These are phyloP conservation scores for Natrix natrix DNA, from an alignment of 2,797 vertebrate genomes.

Conservation along the genomic window DNA sequence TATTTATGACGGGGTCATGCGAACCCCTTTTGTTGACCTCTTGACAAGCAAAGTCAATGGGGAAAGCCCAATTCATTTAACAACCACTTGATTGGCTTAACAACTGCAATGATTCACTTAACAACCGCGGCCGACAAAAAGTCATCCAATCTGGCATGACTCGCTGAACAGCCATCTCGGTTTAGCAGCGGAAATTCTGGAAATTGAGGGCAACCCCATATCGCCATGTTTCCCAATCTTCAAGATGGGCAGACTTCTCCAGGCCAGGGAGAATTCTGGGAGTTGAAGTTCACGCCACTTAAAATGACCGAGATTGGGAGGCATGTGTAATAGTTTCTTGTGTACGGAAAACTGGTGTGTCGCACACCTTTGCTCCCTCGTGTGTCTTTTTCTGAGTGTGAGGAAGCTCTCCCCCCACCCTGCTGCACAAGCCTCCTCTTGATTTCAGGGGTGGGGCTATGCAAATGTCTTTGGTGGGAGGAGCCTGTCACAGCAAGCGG, in stretches of 20 bases:
- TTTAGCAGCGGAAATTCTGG: too few relatives aligned
- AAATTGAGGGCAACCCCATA: too few relatives aligned
- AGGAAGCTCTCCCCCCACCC: not conserved
- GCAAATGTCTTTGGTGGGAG: not conserved
- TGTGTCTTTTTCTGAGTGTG: not conserved
- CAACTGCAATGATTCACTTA: too few relatives aligned
- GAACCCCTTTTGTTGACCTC: too few relatives aligned
- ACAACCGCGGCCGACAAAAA: accelerated
- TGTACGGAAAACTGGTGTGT: not conserved
- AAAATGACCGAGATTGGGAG: not conserved
- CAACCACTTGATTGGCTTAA: too few relatives aligned
- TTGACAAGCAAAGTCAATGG: too few relatives aligned
- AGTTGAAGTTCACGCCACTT: not conserved
- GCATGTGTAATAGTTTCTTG: not conserved
- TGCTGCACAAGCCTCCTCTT: not conserved
- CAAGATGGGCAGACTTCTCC: not conserved
- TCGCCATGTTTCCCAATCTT: accelerated
- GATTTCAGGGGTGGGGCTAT: not conserved
- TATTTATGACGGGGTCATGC: too few relatives aligned
- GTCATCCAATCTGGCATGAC: too few relatives aligned
- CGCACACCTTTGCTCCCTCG: too few relatives aligned
- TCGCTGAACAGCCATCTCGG: accelerated
- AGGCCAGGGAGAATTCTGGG: not conserved
- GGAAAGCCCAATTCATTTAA: too few relatives aligned
- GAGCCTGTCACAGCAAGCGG: not conserved